phyloP scores from a whole-genome alignment of 2,888 invertebrate genomes.

The Atherix ibis region DNA sequence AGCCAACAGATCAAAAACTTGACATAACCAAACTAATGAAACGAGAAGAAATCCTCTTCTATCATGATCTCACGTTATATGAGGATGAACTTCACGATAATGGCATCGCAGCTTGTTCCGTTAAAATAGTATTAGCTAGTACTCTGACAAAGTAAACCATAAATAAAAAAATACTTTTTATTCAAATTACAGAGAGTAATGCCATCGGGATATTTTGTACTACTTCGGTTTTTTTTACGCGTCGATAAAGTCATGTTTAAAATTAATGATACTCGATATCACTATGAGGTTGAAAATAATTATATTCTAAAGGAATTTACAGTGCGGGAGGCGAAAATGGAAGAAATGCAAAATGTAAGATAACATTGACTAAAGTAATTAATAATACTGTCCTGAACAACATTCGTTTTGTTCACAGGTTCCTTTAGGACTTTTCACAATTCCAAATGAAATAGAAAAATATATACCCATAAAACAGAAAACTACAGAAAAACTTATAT shows the following conservation, averaged over 20 bases:
- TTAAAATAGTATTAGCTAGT: slow-evolving; percentile 61
- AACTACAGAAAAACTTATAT: slow-evolving; percentile 31
- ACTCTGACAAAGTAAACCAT: not conserved
- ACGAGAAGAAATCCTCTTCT: slow-evolving; percentile 84
- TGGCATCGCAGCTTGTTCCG: slow-evolving; percentile 77
- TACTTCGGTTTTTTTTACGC: slow-evolving; percentile 80
- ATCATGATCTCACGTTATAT: slow-evolving; percentile 82
- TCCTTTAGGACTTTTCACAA: slow-evolving; percentile 43
- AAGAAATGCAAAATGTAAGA: slow-evolving; percentile 45
- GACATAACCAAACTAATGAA: slow-evolving; percentile 76
- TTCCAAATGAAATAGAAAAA: slow-evolving; percentile 51
- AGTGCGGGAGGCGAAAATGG: slow-evolving; percentile 55
- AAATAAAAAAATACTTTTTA: not conserved
- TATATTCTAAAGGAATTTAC: slow-evolving; percentile 74
- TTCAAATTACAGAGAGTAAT: slow-evolving; percentile 63
- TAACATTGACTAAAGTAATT: not conserved
- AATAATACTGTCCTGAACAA: too few species aligned
- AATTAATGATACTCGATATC: slow-evolving; percentile 76
- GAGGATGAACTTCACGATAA: slow-evolving; percentile 99
- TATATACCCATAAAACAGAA: slow-evolving; percentile 42
- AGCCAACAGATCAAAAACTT: slow-evolving; percentile 57
- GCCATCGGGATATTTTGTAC: slow-evolving; percentile 82
- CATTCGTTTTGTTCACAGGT: slow-evolving; percentile 29
- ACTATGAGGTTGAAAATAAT: slow-evolving; percentile 58
- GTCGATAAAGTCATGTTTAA: slow-evolving; percentile 85